Base-by-base conservation (phyloP, 2,113 vertebrate species). In the Zapornia atra region DNA sequence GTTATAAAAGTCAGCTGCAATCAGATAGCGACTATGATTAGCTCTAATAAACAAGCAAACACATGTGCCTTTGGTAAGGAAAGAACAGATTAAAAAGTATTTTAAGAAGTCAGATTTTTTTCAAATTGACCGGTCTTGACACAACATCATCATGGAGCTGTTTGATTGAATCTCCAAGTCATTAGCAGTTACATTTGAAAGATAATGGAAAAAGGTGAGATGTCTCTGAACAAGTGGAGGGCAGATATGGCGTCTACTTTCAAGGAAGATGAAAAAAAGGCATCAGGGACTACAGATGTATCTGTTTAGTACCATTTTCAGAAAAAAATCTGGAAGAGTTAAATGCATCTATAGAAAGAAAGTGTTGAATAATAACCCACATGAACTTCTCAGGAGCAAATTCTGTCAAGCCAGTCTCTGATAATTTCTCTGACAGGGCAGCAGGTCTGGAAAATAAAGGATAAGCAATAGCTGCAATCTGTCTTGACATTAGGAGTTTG, bases 271-370 rank as follows among this genome's bases (percentile, higher is more conserved):
- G 9, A 16, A 4, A 22, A 63, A n/a, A 66, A 57, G 4, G 3
- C 19, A 69, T 71, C 63, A 76, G 29, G 21, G 17, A 76, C 19
- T 54, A 53, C 8, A 86, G 34, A 38, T 3, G 1, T 57, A 82
- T 18, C 18, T 50, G 57, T 25, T 78, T 61, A 4, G 25, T 86
- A 86, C n/a, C 4, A 40, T 73, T 91, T 89, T 84, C 46, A 66
- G 31, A 29, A 75, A 80, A 92, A 89, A 34, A 36, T 73, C 11
- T 65, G 63, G 12, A 88, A 60, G 19, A 68, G 12, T 21, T 73
- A 66, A 83, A 86, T 84, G 17, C 89, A 92, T 86, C 83, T 86
- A 53, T 46, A 25, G 57, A 92, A 90, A 54, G 18, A 79, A 94
- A 88, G 21, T 73, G 19, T 46, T 90, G 51, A 79, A 79, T 93